Percentiles rank a stretch among this genome's conserved stretches.
phyloP scores from a whole-genome alignment of 2,797 vertebrate species.

The Notolabrus celidotus region DNA sequence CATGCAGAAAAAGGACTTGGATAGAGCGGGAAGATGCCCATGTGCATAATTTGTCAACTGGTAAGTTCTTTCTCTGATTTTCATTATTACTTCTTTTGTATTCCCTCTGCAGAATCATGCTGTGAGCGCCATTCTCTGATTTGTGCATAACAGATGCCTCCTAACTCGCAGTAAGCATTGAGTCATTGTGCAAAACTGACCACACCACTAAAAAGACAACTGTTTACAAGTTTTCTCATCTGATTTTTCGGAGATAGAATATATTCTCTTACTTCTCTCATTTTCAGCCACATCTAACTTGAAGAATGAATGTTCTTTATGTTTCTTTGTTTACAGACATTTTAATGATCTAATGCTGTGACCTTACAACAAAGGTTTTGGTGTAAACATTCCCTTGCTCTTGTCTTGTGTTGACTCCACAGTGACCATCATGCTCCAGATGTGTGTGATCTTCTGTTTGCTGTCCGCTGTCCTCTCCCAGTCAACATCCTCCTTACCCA shows the following conservation, averaged over 20 bases:
- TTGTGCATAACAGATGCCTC: not conserved
- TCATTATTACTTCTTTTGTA: not conserved
- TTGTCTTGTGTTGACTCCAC: slow-evolving; percentile 44
- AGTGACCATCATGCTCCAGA: slow-evolving; percentile 87
- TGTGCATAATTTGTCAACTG: slow-evolving; percentile 44
- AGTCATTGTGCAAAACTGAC: slow-evolving; percentile 8
- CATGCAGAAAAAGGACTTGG: slow-evolving; percentile 24
- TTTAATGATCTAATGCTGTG: slow-evolving; percentile 7
- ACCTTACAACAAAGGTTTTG: not conserved
- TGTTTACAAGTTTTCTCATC: not conserved
- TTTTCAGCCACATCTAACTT: slow-evolving; percentile 2
- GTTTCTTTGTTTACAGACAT: not conserved
- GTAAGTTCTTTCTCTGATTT: slow-evolving; percentile 64
- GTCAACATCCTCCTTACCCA: slow-evolving; percentile 62
- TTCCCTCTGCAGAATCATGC: slow-evolving; percentile 23
- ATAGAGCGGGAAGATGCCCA: slow-evolving; percentile 50
- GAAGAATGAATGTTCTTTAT: not conserved
- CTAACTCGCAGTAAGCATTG: not conserved
- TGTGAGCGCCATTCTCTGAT: slow-evolving; percentile 5
- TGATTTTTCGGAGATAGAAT: not conserved
- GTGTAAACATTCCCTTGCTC: slow-evolving; percentile 1
- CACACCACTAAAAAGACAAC: not conserved
- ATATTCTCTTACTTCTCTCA: not conserved
- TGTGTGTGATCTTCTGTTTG: slow-evolving; percentile 84
- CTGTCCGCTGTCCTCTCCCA: slow-evolving; percentile 85